phyloP scores from a whole-genome alignment of 1,140 invertebrate genomes.

The Panonychus citri region DNA sequence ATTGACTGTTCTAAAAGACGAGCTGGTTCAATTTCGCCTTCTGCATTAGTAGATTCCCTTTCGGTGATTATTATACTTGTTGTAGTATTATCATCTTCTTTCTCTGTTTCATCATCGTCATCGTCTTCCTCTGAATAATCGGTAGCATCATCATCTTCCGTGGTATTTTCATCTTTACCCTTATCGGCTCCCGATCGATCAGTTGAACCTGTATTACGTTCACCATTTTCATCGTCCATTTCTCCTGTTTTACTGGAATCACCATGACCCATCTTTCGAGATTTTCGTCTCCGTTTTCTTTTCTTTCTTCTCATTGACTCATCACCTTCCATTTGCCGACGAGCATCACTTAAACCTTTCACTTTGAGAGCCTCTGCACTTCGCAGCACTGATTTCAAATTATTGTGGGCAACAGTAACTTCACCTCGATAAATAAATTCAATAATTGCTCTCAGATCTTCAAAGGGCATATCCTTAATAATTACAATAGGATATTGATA shows the following conservation, averaged over 20 bases:
- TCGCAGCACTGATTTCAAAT: conserved; percentile 58
- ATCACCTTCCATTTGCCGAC: not conserved
- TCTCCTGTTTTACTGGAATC: not conserved
- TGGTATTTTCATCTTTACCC: not conserved
- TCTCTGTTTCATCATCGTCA: not conserved
- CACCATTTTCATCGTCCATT: not conserved
- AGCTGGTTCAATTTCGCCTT: not conserved
- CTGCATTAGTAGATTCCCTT: not conserved
- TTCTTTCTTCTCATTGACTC: not conserved
- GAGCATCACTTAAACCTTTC: conserved; percentile 52
- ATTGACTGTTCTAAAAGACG: not conserved
- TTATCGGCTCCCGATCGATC: not conserved
- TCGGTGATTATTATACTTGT: not conserved
- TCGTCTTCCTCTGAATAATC: not conserved
- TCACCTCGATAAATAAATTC: conserved; percentile 84
- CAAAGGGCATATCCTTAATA: conserved; percentile 70
- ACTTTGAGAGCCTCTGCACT: conserved; percentile 74
- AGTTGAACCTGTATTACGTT: not conserved
- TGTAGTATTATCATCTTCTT: not conserved
- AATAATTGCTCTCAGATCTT: conserved; percentile 69
- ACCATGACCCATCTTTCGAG: not conserved
- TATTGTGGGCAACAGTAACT: conserved; percentile 75
- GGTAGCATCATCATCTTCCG: not conserved
- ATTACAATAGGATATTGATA: conserved; percentile 70
- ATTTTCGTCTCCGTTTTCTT: not conserved